A percentile compares a stretch with the other conserved stretches of the same genome.
These are phyloP conservation scores for Sussaba pulchella DNA, from an alignment of 2,888 invertebrate species.

Conservation along the genomic window DNA sequence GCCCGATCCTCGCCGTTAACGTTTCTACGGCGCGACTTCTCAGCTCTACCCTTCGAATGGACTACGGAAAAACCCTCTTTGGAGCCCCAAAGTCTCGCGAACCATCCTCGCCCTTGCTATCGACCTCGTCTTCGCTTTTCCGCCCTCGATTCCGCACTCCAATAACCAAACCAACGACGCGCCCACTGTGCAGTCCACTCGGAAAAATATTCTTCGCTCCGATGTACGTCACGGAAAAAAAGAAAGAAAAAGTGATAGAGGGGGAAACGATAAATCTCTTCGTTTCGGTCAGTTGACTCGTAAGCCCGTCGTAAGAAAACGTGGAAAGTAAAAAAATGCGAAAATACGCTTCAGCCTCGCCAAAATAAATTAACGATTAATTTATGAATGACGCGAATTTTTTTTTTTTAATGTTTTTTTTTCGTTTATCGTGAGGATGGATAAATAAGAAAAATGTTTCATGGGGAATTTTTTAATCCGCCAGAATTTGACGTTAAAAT, in stretches of 20 bases:
- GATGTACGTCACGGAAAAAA: conserved; percentile 1
- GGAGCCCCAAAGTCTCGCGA: conserved; percentile 28
- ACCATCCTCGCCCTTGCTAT: conserved; percentile 22
- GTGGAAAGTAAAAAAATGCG: background rate
- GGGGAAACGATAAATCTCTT: conserved; percentile 21
- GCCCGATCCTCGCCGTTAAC: background rate
- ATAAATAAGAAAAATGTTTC: too few species aligned
- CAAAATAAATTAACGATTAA: conserved; percentile 15
- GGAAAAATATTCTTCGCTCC: conserved; percentile 29
- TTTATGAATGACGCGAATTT: background rate
- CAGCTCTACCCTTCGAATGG: conserved; percentile 11
- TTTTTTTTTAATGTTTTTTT: too few species aligned
- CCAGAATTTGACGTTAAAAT: too few species aligned
- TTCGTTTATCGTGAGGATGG: too few species aligned
- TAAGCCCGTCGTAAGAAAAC: background rate
- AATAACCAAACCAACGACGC: conserved; percentile 18
- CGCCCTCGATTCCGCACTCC: conserved; percentile 8
- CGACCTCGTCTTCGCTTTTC: conserved; percentile 26
- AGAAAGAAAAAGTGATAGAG: too few species aligned
- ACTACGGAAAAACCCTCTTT: conserved; percentile 4
- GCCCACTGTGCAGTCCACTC: background rate
- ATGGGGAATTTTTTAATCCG: too few species aligned
- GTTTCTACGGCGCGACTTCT: conserved; percentile 1
- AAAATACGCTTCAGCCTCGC: background rate
- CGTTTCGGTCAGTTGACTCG: conserved; percentile 7